Evolutionary conservation across 2,797 vertebrate species (phyloP).

Genomic region (Morelia viridis): DNA sequence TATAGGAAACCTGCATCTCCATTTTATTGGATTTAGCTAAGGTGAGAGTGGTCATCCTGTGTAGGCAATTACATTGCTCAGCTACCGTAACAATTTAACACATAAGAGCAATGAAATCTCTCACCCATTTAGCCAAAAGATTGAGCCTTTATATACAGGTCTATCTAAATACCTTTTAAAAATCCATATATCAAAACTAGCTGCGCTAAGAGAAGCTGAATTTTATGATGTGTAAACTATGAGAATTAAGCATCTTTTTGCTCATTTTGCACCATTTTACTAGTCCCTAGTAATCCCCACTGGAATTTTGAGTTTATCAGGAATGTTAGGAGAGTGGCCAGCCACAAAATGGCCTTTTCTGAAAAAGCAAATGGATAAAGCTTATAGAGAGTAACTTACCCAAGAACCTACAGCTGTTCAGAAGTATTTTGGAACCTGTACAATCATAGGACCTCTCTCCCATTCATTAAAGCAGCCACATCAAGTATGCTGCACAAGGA

Average conservation of each 20-base stretch:
- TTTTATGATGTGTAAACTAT: not conserved
- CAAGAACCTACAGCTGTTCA: not conserved
- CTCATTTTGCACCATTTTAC: not conserved
- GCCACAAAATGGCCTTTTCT: not conserved
- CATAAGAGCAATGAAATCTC: not conserved
- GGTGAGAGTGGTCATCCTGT: not conserved
- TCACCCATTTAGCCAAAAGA: not conserved
- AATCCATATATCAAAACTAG: not conserved
- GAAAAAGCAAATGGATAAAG: not conserved
- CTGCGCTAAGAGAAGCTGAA: not conserved
- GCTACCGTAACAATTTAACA: not conserved
- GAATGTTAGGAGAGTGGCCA: not conserved
- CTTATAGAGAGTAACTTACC: not conserved
- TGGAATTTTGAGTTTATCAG: not conserved
- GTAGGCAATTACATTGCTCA: not conserved
- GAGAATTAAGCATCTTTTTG: not conserved
- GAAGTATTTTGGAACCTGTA: not conserved
- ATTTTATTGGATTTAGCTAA: not conserved
- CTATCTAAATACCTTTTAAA: not conserved
- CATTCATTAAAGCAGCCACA: not conserved
- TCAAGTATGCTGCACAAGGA: not conserved
- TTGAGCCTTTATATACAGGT: not conserved
- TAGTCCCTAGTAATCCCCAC: not conserved
- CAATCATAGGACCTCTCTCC: not conserved
- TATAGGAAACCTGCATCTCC: no score